A percentile compares a stretch with the other conserved stretches of the same genome.
Conservation (phyloP, 2,888 invertebrate species). For the Osmoderma eremita region DNA sequence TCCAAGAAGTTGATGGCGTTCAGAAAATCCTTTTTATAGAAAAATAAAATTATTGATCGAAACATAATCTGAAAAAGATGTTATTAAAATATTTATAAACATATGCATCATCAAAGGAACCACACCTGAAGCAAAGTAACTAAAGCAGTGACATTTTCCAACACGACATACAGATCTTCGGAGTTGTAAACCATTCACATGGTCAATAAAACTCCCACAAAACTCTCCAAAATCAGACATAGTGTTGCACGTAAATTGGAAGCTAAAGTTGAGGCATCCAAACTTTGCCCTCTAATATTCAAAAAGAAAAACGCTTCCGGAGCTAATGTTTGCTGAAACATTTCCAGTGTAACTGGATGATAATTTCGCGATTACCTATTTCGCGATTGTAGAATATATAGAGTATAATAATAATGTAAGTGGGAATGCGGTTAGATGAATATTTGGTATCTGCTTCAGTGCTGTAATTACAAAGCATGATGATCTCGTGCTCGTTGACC, state of each 20-base stretch:
- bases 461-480: conserved; percentile 1
- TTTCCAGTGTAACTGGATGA: neutral
- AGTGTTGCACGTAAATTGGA: neutral
- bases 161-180: neutral
- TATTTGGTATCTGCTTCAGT: neutral
- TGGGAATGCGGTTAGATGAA: neutral
- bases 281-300: neutral
- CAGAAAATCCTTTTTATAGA: neutral
- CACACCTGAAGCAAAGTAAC: conserved; percentile 7
- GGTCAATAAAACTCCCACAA: neutral
- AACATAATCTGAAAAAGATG: too few species aligned
- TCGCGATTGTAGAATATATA: too few species aligned
- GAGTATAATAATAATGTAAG: too few species aligned
- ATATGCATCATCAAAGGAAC: neutral
- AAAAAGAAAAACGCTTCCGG: neutral
- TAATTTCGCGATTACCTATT: too few species aligned
- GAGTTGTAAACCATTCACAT: neutral
- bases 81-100: too few species aligned
- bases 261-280: neutral
- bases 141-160: conserved; percentile 8
- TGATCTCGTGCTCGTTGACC: neutral
- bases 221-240: neutral
- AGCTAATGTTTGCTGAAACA: neutral
- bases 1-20: neutral
- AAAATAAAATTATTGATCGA: neutral